Base-by-base conservation (phyloP, 2,113 vertebrate genomes). In the Heloderma charlesbogerti region DNA sequence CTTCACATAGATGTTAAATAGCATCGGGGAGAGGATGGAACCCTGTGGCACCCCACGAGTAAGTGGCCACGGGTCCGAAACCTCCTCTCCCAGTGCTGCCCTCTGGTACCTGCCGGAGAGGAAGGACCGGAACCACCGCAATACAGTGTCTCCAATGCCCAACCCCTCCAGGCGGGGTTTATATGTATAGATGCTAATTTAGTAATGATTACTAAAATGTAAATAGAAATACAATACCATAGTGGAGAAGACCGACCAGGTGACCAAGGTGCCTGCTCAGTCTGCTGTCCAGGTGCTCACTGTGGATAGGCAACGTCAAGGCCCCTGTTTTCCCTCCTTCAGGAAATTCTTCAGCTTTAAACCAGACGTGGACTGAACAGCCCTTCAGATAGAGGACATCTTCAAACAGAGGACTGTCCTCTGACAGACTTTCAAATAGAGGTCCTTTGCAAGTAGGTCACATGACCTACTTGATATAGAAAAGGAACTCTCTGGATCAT, bases 401-500 rank as follows among this genome's bases (percentile, higher is more conserved):
- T 60, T 18, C 57, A 60, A 60, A 60, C 57, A 60, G 13, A 60
- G 57, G 57, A 15, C 57, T 60, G 57, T 15, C 57, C 16, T 60
- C 57, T 60, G 57, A 13, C 57, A 7, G 16, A 1, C 40, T 37
- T 77, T 77, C 74, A 77, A 77, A 77, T 7, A 43, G 37, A 77
- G 20, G 43, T 48, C 34, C 15, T 48, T 40, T 16, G 31, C 45
- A 51, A 45, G 34, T 8, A 69, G 40, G 43, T 48, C n/a, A 45
- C 45, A 72, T 31, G 34, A 20, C 15, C 29, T 25, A 72, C n/a
- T 2, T 72, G 3, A 66, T 18, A 63, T 2, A 22, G 66, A 34
- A 60, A 80, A 60, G 63, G 20, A 74, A 66, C 1, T 20, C 37
- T 87, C 48, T n/a, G 9, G 69, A 18, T 3, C 0, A 0, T 27